A percentile compares a stretch with the other conserved stretches of the same genome.
Conservation (phyloP, 2,113 vertebrate genomes). For the Fregetta grallaria region DNA sequence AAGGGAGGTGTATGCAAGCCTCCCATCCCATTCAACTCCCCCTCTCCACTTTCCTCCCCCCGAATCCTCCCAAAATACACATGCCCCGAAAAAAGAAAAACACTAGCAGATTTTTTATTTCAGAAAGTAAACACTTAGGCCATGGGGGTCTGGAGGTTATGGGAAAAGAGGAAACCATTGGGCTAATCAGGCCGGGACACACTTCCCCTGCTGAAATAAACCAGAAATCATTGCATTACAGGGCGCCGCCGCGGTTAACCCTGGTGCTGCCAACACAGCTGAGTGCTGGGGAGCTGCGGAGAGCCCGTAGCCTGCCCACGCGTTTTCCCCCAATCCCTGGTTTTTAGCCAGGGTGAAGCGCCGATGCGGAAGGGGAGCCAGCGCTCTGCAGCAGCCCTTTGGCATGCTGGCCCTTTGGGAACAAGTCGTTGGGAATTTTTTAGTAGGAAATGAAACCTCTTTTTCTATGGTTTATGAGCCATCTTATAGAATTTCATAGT, state of each 20-base stretch:
- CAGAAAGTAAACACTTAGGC: slow-evolving; percentile 98
- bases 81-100: slow-evolving; percentile 79
- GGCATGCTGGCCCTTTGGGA: not conserved
- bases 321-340: not conserved
- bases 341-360: not conserved
- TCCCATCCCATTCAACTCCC: slow-evolving; percentile 50
- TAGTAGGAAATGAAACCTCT: not conserved
- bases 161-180: slow-evolving; percentile 99
- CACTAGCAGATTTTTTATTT: slow-evolving; percentile 96
- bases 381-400: not conserved
- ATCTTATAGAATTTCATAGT: slow-evolving; percentile 8
- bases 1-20: slow-evolving; percentile 36
- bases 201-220: slow-evolving; percentile 95
- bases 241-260: slow-evolving; percentile 70
- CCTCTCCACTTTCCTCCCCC: slow-evolving; percentile 58
- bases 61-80: slow-evolving; percentile 78
- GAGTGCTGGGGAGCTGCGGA: not conserved
- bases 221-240: slow-evolving; percentile 75
- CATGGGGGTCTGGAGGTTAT: slow-evolving; percentile 99
- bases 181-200: slow-evolving; percentile 96
- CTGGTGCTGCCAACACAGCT: slow-evolving; percentile 60
- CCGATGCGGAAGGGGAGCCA: not conserved
- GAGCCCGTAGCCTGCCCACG: not conserved
- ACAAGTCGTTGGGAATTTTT: not conserved
- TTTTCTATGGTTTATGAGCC: not conserved